Base-by-base conservation (phyloP, 2,888 invertebrate genomes). In the Xestia rhomboidea region DNA sequence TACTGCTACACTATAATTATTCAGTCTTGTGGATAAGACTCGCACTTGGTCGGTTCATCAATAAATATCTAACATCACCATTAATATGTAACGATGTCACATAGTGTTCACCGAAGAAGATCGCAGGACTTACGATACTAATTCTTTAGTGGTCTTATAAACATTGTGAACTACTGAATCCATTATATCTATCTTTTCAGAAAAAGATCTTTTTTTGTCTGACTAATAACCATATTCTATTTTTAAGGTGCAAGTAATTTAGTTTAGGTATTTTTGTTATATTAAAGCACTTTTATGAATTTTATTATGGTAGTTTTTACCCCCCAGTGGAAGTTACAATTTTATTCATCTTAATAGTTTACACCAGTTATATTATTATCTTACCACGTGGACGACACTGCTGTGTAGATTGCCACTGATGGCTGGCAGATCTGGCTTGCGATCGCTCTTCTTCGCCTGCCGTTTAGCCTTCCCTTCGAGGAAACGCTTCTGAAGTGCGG, bases 381-480 rank as follows among this genome's bases (percentile, higher is more conserved):
- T 87, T 68, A 98, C 98, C 97, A 98, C 98, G 96, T 98, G 98
- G 8, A 92, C 92, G 87, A 98, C 98, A 93, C 98, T 98, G 97
- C 98, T 98, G 91, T 98, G 98, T 90, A 98, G 95, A 89, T 96
- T 97, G 81, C 96, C 95, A 88, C 96, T 96, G 86, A 97, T 95
- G 81, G 95, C 93, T 49, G 95, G 97, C 89, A 96, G 90, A 90
- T 96, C 95, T 60, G 95, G 95, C 93, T 95, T 97, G 89, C 95
- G 95, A 84, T 95, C 97, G 92, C 98, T 98, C 97, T 98, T 98
- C 96, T 99, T 99, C 80, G 98, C 98, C 87, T 98, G 98, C 89
- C 98, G 97, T 95, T 99, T 99, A 87, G 98, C 98, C 95, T 99
- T 99, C 93, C 98, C 98, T 95, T 99, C 99, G 90, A 99, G 97